A percentile compares a stretch with the other conserved stretches of the same genome.
These are phyloP conservation scores for Chloropsis hardwickii DNA, from an alignment of 2,113 vertebrate genomes.

Conservation along the genomic window DNA sequence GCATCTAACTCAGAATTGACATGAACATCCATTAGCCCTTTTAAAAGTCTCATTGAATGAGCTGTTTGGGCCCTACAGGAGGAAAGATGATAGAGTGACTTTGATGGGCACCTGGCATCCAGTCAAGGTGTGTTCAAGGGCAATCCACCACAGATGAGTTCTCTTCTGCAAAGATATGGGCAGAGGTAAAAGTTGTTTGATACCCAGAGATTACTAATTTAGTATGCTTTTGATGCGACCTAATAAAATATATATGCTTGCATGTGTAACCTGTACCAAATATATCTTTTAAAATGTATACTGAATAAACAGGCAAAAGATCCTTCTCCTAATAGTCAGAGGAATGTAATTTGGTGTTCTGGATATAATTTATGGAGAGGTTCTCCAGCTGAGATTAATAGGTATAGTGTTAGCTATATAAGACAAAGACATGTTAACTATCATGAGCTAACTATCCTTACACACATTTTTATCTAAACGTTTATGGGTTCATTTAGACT, in stretches of 20 bases:
- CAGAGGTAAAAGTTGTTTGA: not conserved
- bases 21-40: too few species aligned
- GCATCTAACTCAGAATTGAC: not conserved
- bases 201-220: not conserved
- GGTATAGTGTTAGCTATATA: not conserved
- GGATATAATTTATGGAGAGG: not conserved
- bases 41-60: rapidly evolving
- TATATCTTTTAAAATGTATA: not conserved
- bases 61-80: not conserved
- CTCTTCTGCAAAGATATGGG: not conserved
- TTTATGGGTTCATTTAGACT: not conserved
- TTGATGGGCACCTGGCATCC: not conserved
- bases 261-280: not conserved
- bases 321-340: not conserved
- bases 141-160: not conserved
- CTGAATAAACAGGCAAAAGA: not conserved
- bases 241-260: not conserved
- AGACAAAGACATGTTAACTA: not conserved
- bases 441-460: not conserved
- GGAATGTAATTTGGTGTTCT: not conserved
- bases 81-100: not conserved
- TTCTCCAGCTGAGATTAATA: not conserved
- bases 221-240: not conserved
- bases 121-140: not conserved
- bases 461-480: not conserved